These are phyloP conservation scores for Agrotis clavis DNA, from an alignment of 2,888 invertebrate genomes.

Conservation along the genomic window DNA sequence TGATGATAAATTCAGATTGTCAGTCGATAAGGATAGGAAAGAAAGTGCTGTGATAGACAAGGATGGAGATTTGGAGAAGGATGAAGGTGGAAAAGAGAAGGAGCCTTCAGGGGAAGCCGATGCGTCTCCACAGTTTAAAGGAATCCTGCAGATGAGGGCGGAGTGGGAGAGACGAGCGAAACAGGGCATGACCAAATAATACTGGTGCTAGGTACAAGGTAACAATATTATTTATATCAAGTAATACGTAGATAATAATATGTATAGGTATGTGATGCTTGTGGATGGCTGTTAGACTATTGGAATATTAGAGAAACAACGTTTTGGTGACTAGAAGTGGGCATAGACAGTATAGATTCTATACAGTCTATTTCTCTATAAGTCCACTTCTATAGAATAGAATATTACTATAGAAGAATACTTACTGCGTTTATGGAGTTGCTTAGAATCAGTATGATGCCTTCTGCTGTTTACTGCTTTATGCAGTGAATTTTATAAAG, in stretches of 20 bases:
- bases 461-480: background rate
- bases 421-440: too few species aligned
- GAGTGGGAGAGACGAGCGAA: conserved; percentile 95
- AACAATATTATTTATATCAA: conserved; percentile 30
- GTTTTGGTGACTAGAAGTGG: too few species aligned
- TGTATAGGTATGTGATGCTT: too few species aligned
- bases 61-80: conserved; percentile 80
- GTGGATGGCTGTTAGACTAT: too few species aligned
- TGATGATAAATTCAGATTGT: conserved; percentile 81
- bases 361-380: too few species aligned
- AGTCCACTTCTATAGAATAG: too few species aligned
- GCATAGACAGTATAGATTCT: too few species aligned
- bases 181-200: conserved; percentile 92
- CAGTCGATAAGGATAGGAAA: conserved; percentile 81
- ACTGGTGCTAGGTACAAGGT: conserved; percentile 86
- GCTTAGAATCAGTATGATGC: too few species aligned
- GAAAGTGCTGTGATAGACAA: conserved; percentile 87
- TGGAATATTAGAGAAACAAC: too few species aligned
- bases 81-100: conserved; percentile 79
- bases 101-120: conserved; percentile 81
- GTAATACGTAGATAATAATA: too few species aligned
- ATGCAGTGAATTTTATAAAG: background rate
- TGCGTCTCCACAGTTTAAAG: conserved; percentile 92
- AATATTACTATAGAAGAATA: too few species aligned
- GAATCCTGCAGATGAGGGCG: conserved; percentile 94